Conservation (phyloP, 2,113 vertebrate species). For the Phrynosoma blainvillii region DNA sequence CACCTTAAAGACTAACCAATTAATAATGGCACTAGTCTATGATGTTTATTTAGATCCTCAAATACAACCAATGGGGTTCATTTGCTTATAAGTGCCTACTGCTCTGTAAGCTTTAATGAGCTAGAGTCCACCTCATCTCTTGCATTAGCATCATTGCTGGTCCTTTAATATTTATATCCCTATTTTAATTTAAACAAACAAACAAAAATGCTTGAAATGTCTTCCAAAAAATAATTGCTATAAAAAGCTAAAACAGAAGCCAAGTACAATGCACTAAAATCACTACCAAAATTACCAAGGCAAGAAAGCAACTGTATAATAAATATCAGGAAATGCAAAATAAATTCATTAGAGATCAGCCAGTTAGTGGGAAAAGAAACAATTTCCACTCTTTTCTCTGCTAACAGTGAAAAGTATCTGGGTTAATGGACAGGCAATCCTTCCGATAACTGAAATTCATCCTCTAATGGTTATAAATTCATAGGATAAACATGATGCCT, state of each 20-base stretch:
- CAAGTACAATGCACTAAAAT: background rate
- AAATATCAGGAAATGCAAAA: background rate
- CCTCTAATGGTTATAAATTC: too few species aligned
- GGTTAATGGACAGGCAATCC: too few species aligned
- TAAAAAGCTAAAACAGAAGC: background rate
- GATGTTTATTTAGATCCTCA: too few species aligned
- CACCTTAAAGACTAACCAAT: too few species aligned
- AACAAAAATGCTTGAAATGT: background rate
- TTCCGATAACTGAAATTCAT: background rate
- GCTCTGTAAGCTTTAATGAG: background rate
- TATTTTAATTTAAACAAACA: too few species aligned
- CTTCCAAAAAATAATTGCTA: background rate
- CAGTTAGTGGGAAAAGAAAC: background rate
- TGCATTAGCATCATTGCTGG: background rate
- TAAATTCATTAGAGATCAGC: background rate
- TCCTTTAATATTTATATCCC: too few species aligned
- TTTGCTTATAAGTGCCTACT: background rate
- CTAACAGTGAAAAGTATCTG: too few species aligned
- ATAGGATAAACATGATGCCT: too few species aligned
- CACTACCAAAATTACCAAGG: background rate
- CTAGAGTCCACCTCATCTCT: background rate
- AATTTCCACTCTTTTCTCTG: too few species aligned
- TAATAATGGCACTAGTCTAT: too few species aligned
- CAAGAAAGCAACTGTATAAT: background rate
- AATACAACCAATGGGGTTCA: too few species aligned